A percentile compares a stretch with the other conserved stretches of the same genome.
These are phyloP conservation scores for Sebastes fasciatus DNA, from an alignment of 2,113 vertebrate species.

Conservation along the genomic window DNA sequence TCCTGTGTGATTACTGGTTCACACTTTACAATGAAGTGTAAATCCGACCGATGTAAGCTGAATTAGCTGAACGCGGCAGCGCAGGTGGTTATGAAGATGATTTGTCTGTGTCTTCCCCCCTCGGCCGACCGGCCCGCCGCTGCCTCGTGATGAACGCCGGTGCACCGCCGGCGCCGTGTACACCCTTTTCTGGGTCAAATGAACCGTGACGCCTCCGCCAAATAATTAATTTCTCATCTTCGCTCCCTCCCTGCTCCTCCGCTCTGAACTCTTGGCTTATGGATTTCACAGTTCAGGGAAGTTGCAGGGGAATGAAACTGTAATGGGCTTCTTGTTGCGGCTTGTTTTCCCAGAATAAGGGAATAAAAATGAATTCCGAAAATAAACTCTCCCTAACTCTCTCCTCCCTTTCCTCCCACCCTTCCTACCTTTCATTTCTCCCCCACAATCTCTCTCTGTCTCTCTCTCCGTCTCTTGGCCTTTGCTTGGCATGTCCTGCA, in stretches of 20 bases:
- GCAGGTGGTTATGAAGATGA: slow-evolving; percentile 15
- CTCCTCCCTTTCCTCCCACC: neutral
- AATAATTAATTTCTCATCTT: slow-evolving; percentile 65
- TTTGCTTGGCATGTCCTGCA: neutral
- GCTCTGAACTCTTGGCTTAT: slow-evolving; percentile 49
- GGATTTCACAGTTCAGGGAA: slow-evolving; percentile 54
- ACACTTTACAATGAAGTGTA: slow-evolving; percentile 1
- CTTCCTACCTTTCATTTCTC: neutral
- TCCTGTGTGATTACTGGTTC: neutral
- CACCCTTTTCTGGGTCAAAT: slow-evolving; percentile 54
- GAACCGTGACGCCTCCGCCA: slow-evolving; percentile 52
- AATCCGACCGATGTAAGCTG: neutral
- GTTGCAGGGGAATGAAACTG: slow-evolving; percentile 37
- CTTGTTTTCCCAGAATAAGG: slow-evolving; percentile 45
- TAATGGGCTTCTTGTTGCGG: slow-evolving; percentile 43
- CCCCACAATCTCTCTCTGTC: neutral
- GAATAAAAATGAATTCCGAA: slow-evolving; percentile 19
- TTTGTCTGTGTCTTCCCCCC: neutral
- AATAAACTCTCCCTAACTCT: slow-evolving; percentile 10
- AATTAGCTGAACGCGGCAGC: slow-evolving; percentile 22
- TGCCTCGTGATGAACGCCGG: slow-evolving; percentile 12
- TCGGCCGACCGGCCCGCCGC: neutral
- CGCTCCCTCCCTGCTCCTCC: no score
- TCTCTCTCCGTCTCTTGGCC: neutral
- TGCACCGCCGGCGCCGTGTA: neutral